Evolutionary conservation across 1,140 invertebrate species (phyloP).

Genomic region (Rhizoglyphus robini): DNA sequence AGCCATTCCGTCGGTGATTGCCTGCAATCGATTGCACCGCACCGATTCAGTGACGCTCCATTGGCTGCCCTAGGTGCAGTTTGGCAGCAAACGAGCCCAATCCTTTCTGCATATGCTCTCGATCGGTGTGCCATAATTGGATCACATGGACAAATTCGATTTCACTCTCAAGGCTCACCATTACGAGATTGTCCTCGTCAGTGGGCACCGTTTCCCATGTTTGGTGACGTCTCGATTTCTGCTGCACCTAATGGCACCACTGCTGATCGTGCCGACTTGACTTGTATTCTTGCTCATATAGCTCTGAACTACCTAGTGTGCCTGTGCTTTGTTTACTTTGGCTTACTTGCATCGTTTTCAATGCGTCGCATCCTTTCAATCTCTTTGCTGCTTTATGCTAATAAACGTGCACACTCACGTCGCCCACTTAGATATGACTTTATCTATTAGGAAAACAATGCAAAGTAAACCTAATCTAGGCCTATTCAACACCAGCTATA

Average conservation of each 20-base stretch:
- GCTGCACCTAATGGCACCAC: no score
- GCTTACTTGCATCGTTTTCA: not conserved
- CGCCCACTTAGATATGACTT: slow-evolving; percentile 2
- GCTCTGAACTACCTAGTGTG: not conserved
- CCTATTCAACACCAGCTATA: not conserved
- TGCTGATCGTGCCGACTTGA: no score
- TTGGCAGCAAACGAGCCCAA: no score
- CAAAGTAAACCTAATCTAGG: slow-evolving; percentile 1
- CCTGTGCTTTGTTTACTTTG: slow-evolving; percentile 10
- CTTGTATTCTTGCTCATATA: not conserved
- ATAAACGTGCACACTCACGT: slow-evolving; percentile 13
- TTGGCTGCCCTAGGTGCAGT: no score
- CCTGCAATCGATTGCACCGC: not conserved
- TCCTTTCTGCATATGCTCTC: no score
- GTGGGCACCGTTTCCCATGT: no score
- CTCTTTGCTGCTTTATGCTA: slow-evolving; percentile 8
- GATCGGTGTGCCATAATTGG: not conserved
- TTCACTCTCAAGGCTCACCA: not conserved
- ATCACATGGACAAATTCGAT: not conserved
- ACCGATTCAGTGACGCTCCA: not conserved
- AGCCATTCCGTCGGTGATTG: no score
- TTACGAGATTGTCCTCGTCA: no score
- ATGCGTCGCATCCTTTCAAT: not conserved
- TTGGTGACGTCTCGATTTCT: no score
- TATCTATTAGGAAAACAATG: slow-evolving; percentile 14